Conservation (phyloP, 1,140 invertebrate species). For the Prorops nasuta region DNA sequence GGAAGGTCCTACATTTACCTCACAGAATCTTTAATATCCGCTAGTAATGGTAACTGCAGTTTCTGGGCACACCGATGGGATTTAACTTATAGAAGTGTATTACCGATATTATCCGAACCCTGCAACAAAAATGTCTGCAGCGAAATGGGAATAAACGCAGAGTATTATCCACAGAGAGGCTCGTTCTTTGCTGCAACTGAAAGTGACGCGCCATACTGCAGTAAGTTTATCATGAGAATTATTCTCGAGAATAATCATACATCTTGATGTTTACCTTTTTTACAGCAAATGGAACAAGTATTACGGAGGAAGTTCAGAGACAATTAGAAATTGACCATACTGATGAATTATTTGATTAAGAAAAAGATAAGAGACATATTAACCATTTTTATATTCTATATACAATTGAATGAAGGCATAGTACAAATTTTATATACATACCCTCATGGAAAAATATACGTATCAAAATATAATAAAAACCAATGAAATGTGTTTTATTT, state of each 20-base stretch:
- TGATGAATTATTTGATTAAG: conserved; percentile 6
- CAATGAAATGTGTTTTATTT: no score
- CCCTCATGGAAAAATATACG: no score
- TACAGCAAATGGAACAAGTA: conserved; percentile 18
- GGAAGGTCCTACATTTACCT: conserved; percentile 61
- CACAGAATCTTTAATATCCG: conserved; percentile 55
- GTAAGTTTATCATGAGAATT: conserved; percentile 27
- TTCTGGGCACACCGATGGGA: conserved; percentile 60
- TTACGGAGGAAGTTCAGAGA: conserved; percentile 8
- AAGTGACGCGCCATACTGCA: conserved; percentile 33
- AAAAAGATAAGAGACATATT: neutral
- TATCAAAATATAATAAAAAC: no score
- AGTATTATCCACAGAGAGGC: conserved; percentile 33
- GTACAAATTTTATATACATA: conserved; percentile 6
- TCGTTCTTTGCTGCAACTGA: conserved; percentile 40
- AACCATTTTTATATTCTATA: neutral
- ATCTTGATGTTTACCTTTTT: conserved; percentile 7
- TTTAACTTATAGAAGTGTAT: conserved; percentile 47
- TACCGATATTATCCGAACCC: conserved; percentile 20
- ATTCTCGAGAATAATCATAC: neutral
- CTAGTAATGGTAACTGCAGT: conserved; percentile 48
- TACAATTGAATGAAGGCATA: conserved; percentile 16
- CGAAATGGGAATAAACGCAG: conserved; percentile 40
- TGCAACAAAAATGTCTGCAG: conserved; percentile 27
- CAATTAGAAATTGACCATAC: conserved; percentile 18